phyloP scores from a whole-genome alignment of 92 coral and sea anemone species.

The Epizoanthus rinbou region DNA sequence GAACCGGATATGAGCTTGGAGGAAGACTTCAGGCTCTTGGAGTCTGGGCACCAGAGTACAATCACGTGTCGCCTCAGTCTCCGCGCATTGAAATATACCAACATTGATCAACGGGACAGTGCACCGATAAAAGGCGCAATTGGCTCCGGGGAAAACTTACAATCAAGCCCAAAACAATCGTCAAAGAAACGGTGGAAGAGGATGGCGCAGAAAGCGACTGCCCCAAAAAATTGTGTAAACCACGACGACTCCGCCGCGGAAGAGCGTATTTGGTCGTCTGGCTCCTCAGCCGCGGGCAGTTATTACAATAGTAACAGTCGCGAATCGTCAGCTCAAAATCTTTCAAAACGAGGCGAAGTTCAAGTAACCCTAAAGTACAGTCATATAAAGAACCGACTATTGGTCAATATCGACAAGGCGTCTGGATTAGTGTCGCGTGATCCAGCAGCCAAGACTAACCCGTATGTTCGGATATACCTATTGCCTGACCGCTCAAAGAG shows the following conservation, averaged over 20 bases:
- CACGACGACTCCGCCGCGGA: constrained; percentile 2
- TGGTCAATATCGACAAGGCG: constrained; percentile 69
- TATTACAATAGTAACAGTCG: constrained; percentile 34
- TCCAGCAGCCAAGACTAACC: constrained; percentile 71
- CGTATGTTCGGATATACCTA: constrained; percentile 75
- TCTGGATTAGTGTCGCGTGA: constrained; percentile 58
- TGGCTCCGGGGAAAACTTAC: background rate
- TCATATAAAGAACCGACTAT: constrained; percentile 71
- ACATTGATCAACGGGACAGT: constrained; percentile 2
- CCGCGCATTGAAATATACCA: constrained; percentile 75
- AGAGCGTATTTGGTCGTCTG: background rate
- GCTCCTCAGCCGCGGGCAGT: constrained; percentile 44
- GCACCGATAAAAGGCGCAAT: background rate
- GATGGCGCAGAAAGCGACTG: background rate
- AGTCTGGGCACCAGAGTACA: constrained; percentile 63
- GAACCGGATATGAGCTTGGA: constrained; percentile 85
- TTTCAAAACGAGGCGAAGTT: constrained; percentile 71
- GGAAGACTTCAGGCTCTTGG: constrained; percentile 66
- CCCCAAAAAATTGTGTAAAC: background rate
- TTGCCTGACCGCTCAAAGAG: constrained; percentile 85
- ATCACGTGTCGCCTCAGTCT: constrained; percentile 78
- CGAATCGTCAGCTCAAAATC: constrained; percentile 56
- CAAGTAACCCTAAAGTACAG: constrained; percentile 75
- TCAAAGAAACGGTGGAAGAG: background rate
- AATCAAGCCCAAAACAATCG: background rate